phyloP scores from a whole-genome alignment of 2,113 vertebrate species.

The Suricata suricatta region DNA sequence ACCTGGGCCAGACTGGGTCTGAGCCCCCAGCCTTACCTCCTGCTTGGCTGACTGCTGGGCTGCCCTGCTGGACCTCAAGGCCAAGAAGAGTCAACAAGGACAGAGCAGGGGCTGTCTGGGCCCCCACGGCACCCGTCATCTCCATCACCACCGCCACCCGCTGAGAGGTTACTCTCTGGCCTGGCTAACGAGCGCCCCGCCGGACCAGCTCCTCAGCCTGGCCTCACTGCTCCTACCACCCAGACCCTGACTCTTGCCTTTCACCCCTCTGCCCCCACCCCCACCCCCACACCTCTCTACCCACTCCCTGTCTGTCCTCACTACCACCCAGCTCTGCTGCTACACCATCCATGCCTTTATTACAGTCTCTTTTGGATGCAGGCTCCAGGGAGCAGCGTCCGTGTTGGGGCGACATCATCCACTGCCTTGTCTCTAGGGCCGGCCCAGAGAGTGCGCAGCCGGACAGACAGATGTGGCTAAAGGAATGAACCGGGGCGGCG shows the following conservation, averaged over 20 bases:
- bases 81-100: neutral
- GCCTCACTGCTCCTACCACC: neutral
- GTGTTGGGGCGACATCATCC: rapidly evolving
- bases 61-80: neutral
- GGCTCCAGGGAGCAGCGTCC: neutral
- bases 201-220: neutral
- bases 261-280: neutral
- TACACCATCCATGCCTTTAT: neutral
- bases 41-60: neutral
- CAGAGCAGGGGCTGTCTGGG: neutral
- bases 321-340: neutral
- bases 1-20: neutral
- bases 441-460: neutral
- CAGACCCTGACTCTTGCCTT: neutral
- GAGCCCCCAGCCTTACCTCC: neutral
- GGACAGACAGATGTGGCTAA: rapidly evolving
- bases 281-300: neutral
- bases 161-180: neutral
- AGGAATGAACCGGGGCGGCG: neutral
- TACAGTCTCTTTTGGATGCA: neutral
- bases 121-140: rapidly evolving
- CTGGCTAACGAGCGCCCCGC: rapidly evolving
- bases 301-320: neutral
- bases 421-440: neutral
- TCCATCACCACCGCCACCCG: neutral